phyloP scores from a whole-genome alignment of 2,888 invertebrate genomes.

The Cabera pusaria region DNA sequence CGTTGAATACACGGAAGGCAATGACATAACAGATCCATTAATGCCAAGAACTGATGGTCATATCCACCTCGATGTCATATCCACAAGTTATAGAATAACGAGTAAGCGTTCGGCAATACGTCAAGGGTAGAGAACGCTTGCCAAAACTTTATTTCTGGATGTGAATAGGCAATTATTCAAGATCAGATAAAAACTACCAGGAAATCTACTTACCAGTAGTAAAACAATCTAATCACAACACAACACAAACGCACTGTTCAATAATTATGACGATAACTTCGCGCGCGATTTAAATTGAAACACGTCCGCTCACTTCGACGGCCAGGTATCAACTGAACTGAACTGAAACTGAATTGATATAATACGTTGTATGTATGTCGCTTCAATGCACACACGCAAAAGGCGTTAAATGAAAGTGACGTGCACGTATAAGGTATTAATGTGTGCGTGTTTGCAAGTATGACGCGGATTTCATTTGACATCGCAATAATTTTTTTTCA shows the following conservation, averaged over 20 bases:
- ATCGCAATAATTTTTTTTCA: constrained; percentile 30
- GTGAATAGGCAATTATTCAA: constrained; percentile 1
- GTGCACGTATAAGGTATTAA: constrained; percentile 34
- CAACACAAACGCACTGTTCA: constrained; percentile 51
- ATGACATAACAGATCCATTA: constrained; percentile 17
- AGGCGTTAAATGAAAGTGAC: constrained; percentile 52
- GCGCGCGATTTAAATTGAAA: constrained; percentile 36
- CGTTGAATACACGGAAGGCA: constrained; percentile 9
- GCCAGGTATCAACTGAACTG: constrained; percentile 59
- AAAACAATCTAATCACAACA: constrained; percentile 58
- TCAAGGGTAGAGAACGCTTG: constrained; percentile 64
- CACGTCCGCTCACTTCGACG: constrained; percentile 46
- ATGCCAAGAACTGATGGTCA: constrained; percentile 22
- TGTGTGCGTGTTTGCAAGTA: constrained; percentile 47
- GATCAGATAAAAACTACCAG: neutral
- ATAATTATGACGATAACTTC: constrained; percentile 29
- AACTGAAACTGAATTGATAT: too few species aligned
- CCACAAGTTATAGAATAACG: constrained; percentile 11
- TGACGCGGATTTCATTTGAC: constrained; percentile 36
- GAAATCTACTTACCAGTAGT: constrained; percentile 55
- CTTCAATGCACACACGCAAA: constrained; percentile 39
- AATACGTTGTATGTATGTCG: constrained; percentile 42
- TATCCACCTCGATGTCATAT: constrained; percentile 5
- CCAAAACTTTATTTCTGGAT: constrained; percentile 73
- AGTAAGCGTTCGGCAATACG: constrained; percentile 28